Conservation (phyloP, 2,888 invertebrate species). For the Trilocha varians region DNA sequence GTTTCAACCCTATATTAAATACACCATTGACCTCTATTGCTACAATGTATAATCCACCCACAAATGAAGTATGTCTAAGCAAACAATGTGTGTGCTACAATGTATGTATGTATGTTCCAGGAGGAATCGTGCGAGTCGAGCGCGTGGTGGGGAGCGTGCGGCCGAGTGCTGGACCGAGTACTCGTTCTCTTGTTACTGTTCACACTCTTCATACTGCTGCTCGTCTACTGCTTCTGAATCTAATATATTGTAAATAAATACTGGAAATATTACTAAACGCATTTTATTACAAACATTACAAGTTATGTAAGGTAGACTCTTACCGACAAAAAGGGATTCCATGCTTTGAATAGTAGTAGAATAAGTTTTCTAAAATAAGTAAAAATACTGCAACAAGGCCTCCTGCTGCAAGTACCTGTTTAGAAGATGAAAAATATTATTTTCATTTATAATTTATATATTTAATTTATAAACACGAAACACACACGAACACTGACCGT, state of each 20-base stretch:
- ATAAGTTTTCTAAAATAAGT: conserved; percentile 14
- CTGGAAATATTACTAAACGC: no score
- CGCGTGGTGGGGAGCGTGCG: conserved; percentile 46
- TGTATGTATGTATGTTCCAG: conserved; percentile 6
- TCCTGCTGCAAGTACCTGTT: conserved; percentile 18
- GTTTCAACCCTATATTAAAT: no score
- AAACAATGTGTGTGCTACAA: not conserved
- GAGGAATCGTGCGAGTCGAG: conserved; percentile 20
- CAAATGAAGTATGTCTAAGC: no score
- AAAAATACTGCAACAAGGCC: conserved; percentile 14
- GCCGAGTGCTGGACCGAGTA: conserved; percentile 38
- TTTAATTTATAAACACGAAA: no score
- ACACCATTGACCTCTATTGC: no score
- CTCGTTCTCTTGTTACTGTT: conserved; percentile 21
- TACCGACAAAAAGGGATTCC: not conserved
- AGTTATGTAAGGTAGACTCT: no score
- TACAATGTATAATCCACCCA: no score
- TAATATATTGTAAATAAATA: no score
- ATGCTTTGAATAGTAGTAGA: not conserved
- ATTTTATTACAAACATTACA: no score
- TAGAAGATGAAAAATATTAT: conserved; percentile 6
- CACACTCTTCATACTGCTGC: conserved; percentile 5
- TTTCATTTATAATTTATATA: no score
- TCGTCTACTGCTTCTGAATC: conserved; percentile 4
- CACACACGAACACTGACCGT: not conserved